Conservation (phyloP, 2,113 vertebrate genomes). For the Sylvia atricapilla region DNA sequence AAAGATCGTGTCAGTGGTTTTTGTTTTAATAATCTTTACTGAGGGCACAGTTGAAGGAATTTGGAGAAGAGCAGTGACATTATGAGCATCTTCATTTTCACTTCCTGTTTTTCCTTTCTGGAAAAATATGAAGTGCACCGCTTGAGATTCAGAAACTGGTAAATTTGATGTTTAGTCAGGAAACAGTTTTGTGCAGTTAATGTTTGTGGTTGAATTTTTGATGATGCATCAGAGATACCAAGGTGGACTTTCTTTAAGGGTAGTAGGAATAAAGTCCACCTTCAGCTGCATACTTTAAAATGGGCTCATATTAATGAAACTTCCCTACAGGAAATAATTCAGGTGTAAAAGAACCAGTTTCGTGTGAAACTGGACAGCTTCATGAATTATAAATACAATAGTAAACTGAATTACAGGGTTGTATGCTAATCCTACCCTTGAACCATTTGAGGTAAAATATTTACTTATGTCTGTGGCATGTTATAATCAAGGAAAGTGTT, state of each 20-base stretch:
- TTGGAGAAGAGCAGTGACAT: not conserved
- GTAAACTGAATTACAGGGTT: not conserved
- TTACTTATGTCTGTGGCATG: not conserved
- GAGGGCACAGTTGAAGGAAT: not conserved
- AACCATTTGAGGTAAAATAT: not conserved
- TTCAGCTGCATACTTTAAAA: not conserved
- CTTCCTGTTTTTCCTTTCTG: not conserved
- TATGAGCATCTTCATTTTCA: not conserved
- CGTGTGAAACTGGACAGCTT: not conserved
- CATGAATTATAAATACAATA: not conserved
- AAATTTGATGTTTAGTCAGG: not conserved
- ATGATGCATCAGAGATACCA: not conserved
- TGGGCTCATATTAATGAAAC: not conserved
- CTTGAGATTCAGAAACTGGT: not conserved
- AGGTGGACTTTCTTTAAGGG: not conserved
- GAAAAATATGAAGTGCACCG: not conserved
- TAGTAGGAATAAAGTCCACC: not conserved
- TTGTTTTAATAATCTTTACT: not conserved
- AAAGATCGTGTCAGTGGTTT: not conserved
- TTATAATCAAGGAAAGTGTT: not conserved
- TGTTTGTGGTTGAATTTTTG: not conserved
- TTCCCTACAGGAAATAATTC: not conserved
- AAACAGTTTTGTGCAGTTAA: not conserved
- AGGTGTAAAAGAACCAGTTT: not conserved
- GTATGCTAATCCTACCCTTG: not conserved